Conservation (phyloP, 1,140 invertebrate genomes). For the Leptopilina boulardi region DNA sequence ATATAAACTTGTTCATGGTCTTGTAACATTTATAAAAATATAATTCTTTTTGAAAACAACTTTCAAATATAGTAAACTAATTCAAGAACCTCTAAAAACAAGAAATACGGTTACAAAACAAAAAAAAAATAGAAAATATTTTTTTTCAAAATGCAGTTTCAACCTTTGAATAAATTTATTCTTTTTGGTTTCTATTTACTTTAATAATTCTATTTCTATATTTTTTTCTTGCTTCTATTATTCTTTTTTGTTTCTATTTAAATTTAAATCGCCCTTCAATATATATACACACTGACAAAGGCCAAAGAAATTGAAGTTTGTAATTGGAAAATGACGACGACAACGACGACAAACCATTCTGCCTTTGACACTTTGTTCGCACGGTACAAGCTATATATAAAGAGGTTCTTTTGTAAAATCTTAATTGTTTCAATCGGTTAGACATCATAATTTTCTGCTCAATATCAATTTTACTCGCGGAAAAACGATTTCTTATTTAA, state of each 20-base stretch:
- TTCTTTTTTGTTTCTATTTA: conserved; percentile 6
- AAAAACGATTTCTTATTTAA: not conserved
- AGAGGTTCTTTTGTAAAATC: conserved; percentile 4
- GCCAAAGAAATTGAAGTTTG: conserved; percentile 17
- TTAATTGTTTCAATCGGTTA: conserved; percentile 4
- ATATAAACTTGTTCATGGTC: not conserved
- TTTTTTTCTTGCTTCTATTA: not conserved
- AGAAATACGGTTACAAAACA: no score
- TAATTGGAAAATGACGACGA: conserved; percentile 10
- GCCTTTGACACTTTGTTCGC: conserved; percentile 16
- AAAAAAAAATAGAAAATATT: not conserved
- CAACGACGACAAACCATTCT: no score
- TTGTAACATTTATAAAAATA: no score
- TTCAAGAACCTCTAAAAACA: no score
- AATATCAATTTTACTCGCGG: not conserved
- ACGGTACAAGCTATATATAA: not conserved
- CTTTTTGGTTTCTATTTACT: not conserved
- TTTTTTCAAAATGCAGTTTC: not conserved
- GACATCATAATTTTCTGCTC: not conserved
- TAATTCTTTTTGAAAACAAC: no score
- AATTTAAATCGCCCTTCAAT: conserved; percentile 5
- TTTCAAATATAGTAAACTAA: no score
- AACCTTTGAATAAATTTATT: not conserved
- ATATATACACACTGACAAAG: conserved; percentile 4
- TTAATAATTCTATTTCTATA: not conserved